Conservation (phyloP, 2,888 invertebrate genomes). For the Stramonita haemastoma region DNA sequence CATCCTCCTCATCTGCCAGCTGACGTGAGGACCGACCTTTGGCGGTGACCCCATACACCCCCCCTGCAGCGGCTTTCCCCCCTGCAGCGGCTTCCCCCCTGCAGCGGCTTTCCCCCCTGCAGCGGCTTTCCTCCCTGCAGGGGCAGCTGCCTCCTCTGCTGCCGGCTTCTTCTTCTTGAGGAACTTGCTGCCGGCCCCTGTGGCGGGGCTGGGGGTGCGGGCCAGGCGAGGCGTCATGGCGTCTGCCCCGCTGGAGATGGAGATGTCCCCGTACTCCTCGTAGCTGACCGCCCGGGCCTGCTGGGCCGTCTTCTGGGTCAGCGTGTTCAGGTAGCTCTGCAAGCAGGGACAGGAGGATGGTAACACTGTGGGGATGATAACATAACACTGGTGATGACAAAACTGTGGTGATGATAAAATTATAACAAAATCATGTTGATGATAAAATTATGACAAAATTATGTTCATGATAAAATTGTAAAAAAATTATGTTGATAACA, state of each 20-base stretch:
- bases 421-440: no score
- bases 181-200: slow-evolving; percentile 62
- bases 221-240: slow-evolving; percentile 50
- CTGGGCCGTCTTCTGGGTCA: slow-evolving; percentile 65
- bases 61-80: not conserved
- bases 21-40: not conserved
- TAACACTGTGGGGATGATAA: not conserved
- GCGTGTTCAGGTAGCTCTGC: slow-evolving; percentile 65
- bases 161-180: slow-evolving; percentile 60
- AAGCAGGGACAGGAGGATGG: no score
- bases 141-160: slow-evolving; percentile 35
- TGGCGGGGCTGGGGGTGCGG: slow-evolving; percentile 48
- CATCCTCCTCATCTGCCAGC: not conserved
- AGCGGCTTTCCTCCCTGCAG: not conserved
- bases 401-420: no score
- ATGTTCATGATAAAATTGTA: not conserved
- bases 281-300: slow-evolving; percentile 64
- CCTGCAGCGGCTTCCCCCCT: slow-evolving; percentile 23
- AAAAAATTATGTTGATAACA: not conserved
- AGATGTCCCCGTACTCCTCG: slow-evolving; percentile 70
- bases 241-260: slow-evolving; percentile 67
- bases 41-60: not conserved
- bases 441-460: no score
- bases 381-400: no score
- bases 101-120: slow-evolving; percentile 25